Evolutionary conservation across 1,140 invertebrate species (phyloP).

Genomic region (Drosophila malerkotliana): DNA sequence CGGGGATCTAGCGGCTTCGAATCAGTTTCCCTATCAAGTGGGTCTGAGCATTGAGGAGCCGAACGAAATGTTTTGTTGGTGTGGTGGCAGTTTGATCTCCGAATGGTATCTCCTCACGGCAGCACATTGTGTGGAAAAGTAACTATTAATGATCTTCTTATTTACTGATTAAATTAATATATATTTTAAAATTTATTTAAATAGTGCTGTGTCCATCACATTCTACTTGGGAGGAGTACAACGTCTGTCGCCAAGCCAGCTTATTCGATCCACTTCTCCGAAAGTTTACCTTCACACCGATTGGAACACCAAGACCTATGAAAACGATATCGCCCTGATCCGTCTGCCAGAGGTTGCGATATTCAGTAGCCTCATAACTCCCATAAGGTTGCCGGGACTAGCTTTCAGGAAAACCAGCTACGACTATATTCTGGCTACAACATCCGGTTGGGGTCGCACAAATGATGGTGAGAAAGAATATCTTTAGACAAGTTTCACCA

Average conservation of each 20-base stretch:
- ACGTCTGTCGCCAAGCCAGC: slow-evolving; percentile 19
- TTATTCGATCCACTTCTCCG: slow-evolving; percentile 8
- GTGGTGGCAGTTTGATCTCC: slow-evolving; percentile 73
- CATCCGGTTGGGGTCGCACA: slow-evolving; percentile 84
- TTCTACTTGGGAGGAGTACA: slow-evolving; percentile 40
- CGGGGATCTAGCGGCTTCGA: slow-evolving; percentile 49
- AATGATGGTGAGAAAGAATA: slow-evolving; percentile 58
- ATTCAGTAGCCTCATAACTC: slow-evolving; percentile 70
- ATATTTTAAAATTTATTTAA: slow-evolving; percentile 22
- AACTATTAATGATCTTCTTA: not conserved
- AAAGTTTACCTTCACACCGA: slow-evolving; percentile 38
- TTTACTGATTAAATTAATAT: not conserved
- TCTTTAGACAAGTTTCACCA: not conserved
- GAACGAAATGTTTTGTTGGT: slow-evolving; percentile 52
- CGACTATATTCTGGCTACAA: slow-evolving; percentile 65
- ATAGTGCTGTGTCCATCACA: slow-evolving; percentile 53
- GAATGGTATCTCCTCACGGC: slow-evolving; percentile 68
- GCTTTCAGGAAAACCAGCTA: slow-evolving; percentile 66
- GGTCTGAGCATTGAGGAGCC: slow-evolving; percentile 56
- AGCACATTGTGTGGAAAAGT: slow-evolving; percentile 65
- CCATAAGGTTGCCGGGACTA: slow-evolving; percentile 73
- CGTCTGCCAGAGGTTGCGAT: slow-evolving; percentile 71
- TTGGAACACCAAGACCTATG: slow-evolving; percentile 39
- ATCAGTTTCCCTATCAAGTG: slow-evolving; percentile 75
- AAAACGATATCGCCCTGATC: slow-evolving; percentile 83